These are phyloP conservation scores for Bactericera cockerelli DNA, from an alignment of 1,140 invertebrate genomes.

Conservation along the genomic window DNA sequence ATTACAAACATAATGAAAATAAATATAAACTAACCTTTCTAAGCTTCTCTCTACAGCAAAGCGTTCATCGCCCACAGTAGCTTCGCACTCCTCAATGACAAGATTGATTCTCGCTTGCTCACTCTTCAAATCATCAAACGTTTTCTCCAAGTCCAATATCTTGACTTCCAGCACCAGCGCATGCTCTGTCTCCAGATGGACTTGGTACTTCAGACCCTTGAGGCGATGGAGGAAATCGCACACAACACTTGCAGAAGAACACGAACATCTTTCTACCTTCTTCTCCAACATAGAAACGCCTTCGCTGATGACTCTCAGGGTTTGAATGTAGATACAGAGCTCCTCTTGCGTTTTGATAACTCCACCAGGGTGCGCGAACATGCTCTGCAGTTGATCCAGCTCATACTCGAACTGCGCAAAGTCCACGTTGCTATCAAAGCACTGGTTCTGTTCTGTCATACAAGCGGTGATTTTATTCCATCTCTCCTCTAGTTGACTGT, in stretches of 20 bases:
- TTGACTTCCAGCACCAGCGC: neutral
- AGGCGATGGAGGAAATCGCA: neutral
- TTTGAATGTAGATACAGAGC: constrained; percentile 58
- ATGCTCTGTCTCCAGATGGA: neutral
- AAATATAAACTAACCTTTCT: constrained; percentile 4
- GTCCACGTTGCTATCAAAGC: constrained; percentile 3
- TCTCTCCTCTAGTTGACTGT: constrained; percentile 53
- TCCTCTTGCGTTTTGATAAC: constrained; percentile 67
- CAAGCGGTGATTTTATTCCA: constrained; percentile 35
- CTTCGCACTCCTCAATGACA: neutral
- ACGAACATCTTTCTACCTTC: neutral
- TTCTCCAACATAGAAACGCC: neutral
- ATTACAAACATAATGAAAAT: neutral
- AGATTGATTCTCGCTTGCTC: neutral
- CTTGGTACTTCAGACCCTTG: constrained; percentile 1
- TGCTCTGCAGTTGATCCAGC: neutral
- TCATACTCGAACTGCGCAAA: neutral
- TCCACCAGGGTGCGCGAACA: constrained; percentile 50
- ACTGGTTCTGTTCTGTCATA: neutral
- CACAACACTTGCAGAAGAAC: constrained; percentile 3
- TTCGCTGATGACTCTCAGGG: constrained; percentile 38
- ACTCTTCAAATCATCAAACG: constrained; percentile 6
- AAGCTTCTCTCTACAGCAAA: constrained; percentile 1
- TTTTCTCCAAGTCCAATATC: constrained; percentile 2
- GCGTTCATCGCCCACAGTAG: neutral